Conservation (phyloP, 2,888 invertebrate genomes). For the Ectemnius cavifrons region DNA sequence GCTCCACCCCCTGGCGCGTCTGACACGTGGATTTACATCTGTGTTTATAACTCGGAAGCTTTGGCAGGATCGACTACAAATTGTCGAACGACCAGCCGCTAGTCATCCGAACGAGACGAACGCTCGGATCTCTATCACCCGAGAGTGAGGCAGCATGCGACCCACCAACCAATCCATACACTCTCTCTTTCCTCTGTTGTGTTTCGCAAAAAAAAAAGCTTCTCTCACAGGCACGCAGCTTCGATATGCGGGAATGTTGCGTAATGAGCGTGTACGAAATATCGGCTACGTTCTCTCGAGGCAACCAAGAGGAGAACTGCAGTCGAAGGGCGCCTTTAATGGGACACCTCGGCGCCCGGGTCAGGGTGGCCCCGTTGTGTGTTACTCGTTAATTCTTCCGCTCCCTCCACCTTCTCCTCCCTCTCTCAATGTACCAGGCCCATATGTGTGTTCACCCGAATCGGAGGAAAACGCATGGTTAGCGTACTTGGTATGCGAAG, state of each 20-base stretch:
- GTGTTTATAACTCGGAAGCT: slow-evolving; percentile 43
- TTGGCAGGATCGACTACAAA: slow-evolving; percentile 36
- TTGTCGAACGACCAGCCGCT: slow-evolving; percentile 20
- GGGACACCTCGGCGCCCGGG: slow-evolving; percentile 67
- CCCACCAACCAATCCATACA: too few species aligned
- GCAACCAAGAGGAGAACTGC: slow-evolving; percentile 16
- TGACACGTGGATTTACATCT: slow-evolving; percentile 34
- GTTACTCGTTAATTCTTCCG: slow-evolving; percentile 65
- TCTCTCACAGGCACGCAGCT: background rate
- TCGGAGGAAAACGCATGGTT: slow-evolving; percentile 46
- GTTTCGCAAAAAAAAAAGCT: background rate
- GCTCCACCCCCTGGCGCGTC: slow-evolving; percentile 25
- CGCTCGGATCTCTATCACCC: slow-evolving; percentile 40
- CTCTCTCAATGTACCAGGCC: background rate
- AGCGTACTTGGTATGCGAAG: slow-evolving; percentile 24
- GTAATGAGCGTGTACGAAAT: slow-evolving; percentile 1
- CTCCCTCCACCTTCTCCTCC: slow-evolving; percentile 5
- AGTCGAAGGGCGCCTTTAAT: slow-evolving; percentile 59
- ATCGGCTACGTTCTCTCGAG: slow-evolving; percentile 4
- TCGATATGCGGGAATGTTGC: background rate
- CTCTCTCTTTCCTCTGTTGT: background rate
- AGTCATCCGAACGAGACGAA: slow-evolving; percentile 14
- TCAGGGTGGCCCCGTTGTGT: slow-evolving; percentile 61
- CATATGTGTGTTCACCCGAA: slow-evolving; percentile 17
- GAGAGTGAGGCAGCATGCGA: slow-evolving; percentile 15